A percentile compares a stretch with the other conserved stretches of the same genome.
Conservation (phyloP, 2,888 invertebrate genomes). For the Nephrotoma appendiculata region DNA sequence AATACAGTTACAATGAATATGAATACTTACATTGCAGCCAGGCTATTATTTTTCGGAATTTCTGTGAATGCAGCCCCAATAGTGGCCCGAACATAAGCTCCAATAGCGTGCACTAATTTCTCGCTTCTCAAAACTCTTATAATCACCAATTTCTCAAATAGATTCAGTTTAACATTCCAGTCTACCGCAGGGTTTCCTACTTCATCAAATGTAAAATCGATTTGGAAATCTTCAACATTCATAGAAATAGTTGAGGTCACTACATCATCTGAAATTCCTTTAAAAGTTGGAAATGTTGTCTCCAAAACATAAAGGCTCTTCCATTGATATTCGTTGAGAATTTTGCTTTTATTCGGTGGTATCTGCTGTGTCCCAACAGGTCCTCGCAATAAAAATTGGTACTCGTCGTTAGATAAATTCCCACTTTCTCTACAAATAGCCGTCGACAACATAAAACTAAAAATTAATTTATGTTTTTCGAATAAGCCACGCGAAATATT, state of each 20-base stretch:
- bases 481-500: conserved; percentile 84
- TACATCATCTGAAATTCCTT: conserved; percentile 38
- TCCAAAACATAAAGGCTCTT: conserved; percentile 46
- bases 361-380: conserved; percentile 36
- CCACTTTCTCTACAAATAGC: conserved; percentile 51
- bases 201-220: not conserved
- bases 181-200: not conserved
- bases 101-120: conserved; percentile 65
- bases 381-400: conserved; percentile 68
- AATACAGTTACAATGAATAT: too few relatives aligned
- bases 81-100: conserved; percentile 61
- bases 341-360: not conserved
- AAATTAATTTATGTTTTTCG: conserved; percentile 80
- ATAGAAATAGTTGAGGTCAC: conserved; percentile 38
- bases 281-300: conserved; percentile 39
- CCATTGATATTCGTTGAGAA: conserved; percentile 55
- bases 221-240: conserved; percentile 40
- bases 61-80: conserved; percentile 70
- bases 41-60: conserved; percentile 45
- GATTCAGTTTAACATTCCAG: conserved; percentile 50
- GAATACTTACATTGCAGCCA: conserved; percentile 25
- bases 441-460: conserved; percentile 67
- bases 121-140: conserved; percentile 65
- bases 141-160: conserved; percentile 71
- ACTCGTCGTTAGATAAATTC: conserved; percentile 44